Percentiles rank a stretch among this genome's conserved stretches.
Conservation (phyloP, 2,113 vertebrate species). For the Melospiza melodia region DNA sequence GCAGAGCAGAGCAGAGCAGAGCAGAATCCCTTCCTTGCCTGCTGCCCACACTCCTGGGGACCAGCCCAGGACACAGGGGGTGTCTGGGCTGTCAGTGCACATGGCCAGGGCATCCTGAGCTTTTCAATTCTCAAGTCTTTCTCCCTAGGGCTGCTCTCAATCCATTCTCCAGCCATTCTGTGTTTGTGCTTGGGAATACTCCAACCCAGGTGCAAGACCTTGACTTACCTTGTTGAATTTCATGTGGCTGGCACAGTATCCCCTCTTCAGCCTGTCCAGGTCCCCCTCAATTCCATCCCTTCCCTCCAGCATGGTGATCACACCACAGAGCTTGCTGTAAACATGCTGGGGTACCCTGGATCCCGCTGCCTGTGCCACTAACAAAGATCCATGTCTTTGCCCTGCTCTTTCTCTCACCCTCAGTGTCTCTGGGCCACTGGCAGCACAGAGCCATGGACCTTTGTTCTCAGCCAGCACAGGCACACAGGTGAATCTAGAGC, state of each 20-base stretch:
- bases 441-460: fast-evolving
- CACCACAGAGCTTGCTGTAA: not conserved
- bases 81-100: not conserved
- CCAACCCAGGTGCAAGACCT: not conserved
- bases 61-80: not conserved
- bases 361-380: fast-evolving
- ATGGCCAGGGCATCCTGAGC: not conserved
- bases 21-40: not conserved
- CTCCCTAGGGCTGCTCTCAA: not conserved
- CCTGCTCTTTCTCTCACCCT: not conserved
- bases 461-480: not conserved
- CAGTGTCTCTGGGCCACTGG: not conserved
- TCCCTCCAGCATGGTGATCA: not conserved
- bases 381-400: not conserved
- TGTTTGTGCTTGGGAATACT: not conserved
- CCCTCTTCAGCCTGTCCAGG: not conserved
- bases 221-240: not conserved
- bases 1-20: not conserved
- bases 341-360: not conserved
- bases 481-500: not conserved
- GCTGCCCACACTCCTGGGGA: not conserved
- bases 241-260: too few species aligned
- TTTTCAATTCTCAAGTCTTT: not conserved
- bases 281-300: not conserved
- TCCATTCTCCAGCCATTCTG: not conserved